A percentile compares a stretch with the other conserved stretches of the same genome.
Conservation (phyloP, 2,888 invertebrate genomes). For the Crossocerus cetratus region DNA sequence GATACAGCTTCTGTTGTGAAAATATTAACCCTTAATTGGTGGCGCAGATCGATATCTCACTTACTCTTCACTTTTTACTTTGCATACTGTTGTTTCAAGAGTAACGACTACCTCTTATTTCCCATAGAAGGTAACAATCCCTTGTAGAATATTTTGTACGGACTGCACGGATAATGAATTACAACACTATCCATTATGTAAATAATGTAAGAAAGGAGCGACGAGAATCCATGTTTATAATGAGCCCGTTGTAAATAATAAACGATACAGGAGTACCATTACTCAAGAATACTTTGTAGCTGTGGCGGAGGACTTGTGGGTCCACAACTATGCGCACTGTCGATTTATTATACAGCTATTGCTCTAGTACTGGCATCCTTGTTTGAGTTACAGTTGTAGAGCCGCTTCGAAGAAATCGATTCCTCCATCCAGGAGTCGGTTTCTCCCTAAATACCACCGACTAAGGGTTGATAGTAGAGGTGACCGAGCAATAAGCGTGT, state of each 20-base stretch:
- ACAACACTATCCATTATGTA: neutral
- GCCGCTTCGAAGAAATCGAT: neutral
- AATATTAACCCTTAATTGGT: neutral
- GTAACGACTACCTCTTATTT: neutral
- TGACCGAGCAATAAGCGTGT: neutral
- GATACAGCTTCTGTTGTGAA: neutral
- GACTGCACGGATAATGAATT: neutral
- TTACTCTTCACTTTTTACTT: neutral
- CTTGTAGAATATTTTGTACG: neutral
- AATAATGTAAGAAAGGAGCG: neutral
- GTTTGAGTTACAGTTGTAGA: too few species aligned
- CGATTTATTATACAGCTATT: neutral
- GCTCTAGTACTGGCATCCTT: too few species aligned
- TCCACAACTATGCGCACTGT: neutral
- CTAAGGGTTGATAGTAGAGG: neutral
- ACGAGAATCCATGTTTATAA: slow-evolving; percentile 1
- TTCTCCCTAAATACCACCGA: neutral
- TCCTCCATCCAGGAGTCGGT: neutral
- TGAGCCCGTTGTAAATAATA: neutral
- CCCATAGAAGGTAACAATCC: neutral
- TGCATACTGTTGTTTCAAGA: neutral
- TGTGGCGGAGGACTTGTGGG: neutral
- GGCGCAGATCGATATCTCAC: neutral
- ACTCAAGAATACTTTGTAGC: too few species aligned
- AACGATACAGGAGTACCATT: neutral